Conservation (phyloP, 2,888 invertebrate species). For the Andricus curvator region DNA sequence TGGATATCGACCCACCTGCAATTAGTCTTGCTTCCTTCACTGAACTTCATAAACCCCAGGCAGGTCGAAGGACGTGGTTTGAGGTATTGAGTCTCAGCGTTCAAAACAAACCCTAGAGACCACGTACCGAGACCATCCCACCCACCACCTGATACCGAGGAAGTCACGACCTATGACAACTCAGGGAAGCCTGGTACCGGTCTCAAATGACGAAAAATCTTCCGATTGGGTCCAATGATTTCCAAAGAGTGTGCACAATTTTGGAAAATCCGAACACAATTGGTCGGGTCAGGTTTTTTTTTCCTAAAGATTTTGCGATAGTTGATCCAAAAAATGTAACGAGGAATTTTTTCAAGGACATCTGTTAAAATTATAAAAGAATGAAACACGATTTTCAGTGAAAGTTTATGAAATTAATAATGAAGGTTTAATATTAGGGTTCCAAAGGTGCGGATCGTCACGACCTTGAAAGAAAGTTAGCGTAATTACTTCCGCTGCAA, state of each 20-base stretch:
- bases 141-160: conserved; percentile 24
- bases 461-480: conserved; percentile 14
- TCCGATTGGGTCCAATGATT: neutral
- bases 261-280: too few relatives aligned
- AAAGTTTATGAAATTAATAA: neutral
- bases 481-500: conserved; percentile 51
- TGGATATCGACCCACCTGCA: conserved; percentile 71
- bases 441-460: neutral
- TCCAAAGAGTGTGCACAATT: neutral
- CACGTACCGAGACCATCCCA: neutral
- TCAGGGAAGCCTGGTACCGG: conserved; percentile 10
- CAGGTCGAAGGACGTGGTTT: conserved; percentile 6
- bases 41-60: conserved; percentile 35
- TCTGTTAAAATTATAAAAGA: neutral
- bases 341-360: too few relatives aligned
- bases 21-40: conserved; percentile 60
- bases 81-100: neutral
- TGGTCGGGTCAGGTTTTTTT: too few relatives aligned
- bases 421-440: neutral
- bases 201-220: neutral
- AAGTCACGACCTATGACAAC: conserved; percentile 34
- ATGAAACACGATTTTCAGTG: neutral
- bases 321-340: too few relatives aligned
- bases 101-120: neutral
- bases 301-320: too few relatives aligned